phyloP scores from a whole-genome alignment of 2,113 vertebrate genomes.

The Phaethornis superciliosus region DNA sequence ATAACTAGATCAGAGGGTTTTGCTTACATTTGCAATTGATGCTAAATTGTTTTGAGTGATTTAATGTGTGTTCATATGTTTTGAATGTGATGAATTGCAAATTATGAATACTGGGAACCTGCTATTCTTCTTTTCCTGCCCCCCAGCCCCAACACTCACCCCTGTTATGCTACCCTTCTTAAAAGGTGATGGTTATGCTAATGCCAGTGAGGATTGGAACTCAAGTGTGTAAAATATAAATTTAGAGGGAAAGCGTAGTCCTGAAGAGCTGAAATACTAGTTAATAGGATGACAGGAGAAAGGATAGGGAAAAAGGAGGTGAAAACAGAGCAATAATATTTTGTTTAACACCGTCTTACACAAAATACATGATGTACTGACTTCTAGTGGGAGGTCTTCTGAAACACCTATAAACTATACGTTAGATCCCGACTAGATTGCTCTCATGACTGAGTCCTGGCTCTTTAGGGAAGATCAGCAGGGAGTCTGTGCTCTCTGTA shows the following conservation, averaged over 20 bases:
- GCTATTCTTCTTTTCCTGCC: not conserved
- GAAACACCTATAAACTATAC: not conserved
- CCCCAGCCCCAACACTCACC: not conserved
- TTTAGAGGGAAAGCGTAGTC: not conserved
- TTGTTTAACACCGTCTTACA: not conserved
- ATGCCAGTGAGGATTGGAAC: not conserved
- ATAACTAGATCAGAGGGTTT: not conserved
- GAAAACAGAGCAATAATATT: not conserved
- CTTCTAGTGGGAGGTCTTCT: not conserved
- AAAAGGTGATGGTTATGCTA: not conserved
- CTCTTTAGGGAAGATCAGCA: not conserved
- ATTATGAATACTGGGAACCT: not conserved
- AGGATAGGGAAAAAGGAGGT: not conserved
- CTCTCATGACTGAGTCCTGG: not conserved
- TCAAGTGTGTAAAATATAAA: not conserved
- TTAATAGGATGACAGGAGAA: not conserved
- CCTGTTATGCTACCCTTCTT: not conserved
- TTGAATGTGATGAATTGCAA: not conserved
- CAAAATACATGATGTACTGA: not conserved
- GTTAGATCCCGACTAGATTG: not conserved
- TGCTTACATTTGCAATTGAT: not conserved
- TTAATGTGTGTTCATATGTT: not conserved
- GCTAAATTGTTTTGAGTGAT: not conserved
- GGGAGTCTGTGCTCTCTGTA: not conserved
- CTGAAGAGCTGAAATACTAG: not conserved